Evolutionary conservation across 1,140 invertebrate species (phyloP).

Genomic region (Alviniconcha marisindica): DNA sequence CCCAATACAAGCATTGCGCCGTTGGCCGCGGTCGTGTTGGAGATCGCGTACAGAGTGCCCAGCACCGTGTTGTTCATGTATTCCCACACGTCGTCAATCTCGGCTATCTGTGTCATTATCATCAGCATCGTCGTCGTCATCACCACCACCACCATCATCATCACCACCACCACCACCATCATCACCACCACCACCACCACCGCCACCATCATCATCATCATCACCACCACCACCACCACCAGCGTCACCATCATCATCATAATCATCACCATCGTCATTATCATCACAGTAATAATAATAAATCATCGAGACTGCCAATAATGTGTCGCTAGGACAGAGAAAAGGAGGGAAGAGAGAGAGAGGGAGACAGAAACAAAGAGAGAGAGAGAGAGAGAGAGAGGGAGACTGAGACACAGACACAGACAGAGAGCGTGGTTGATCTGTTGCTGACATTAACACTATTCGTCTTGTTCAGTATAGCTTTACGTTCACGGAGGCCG

Average conservation of each 20-base stretch:
- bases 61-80: neutral
- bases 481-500: too few species aligned
- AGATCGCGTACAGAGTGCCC: neutral
- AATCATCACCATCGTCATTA: neutral
- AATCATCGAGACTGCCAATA: too few species aligned
- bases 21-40: conserved; percentile 2
- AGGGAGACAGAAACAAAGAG: too few species aligned
- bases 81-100: neutral
- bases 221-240: too few species aligned
- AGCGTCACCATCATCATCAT: neutral
- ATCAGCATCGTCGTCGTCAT: neutral
- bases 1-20: neutral
- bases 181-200: neutral
- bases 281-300: conserved; percentile 38
- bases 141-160: neutral
- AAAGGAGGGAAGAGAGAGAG: too few species aligned
- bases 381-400: too few species aligned
- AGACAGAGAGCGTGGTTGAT: too few species aligned
- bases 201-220: too few species aligned
- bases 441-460: too few species aligned
- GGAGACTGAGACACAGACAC: too few species aligned
- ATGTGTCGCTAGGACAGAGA: too few species aligned
- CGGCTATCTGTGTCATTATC: conserved; percentile 5
- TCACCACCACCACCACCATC: neutral
- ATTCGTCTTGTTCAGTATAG: too few species aligned